A percentile compares a stretch with the other conserved stretches of the same genome.
phyloP scores from a whole-genome alignment of 2,888 invertebrate genomes.

The Chrysotoxum bicinctum region DNA sequence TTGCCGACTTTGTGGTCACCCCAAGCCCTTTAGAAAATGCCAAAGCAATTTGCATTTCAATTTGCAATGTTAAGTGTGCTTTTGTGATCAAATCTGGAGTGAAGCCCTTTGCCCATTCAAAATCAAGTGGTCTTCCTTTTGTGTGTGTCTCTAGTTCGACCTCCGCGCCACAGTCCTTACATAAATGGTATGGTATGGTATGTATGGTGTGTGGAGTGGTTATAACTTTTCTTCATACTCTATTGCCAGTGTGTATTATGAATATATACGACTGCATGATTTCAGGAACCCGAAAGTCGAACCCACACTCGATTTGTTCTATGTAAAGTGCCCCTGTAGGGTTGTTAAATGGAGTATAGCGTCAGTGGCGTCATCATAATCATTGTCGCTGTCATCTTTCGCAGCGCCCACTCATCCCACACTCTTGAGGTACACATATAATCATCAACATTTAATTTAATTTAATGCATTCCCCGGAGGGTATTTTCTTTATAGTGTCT shows the following conservation, averaged over 20 bases:
- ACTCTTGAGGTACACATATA: slow-evolving; percentile 54
- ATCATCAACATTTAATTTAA: slow-evolving; percentile 73
- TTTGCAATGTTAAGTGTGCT: slow-evolving; percentile 71
- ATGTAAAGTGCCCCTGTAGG: slow-evolving; percentile 57
- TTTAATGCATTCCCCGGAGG: slow-evolving; percentile 71
- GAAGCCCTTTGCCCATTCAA: slow-evolving; percentile 42
- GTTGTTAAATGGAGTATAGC: slow-evolving; percentile 68
- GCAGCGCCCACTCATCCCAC: slow-evolving; percentile 25
- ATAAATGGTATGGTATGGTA: no score
- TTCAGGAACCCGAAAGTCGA: slow-evolving; percentile 44
- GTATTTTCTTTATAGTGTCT: slow-evolving; percentile 41
- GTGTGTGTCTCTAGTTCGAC: background rate
- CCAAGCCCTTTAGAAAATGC: slow-evolving; percentile 45
- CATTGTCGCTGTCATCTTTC: slow-evolving; percentile 35
- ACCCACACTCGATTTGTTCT: slow-evolving; percentile 9
- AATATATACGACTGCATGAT: slow-evolving; percentile 24
- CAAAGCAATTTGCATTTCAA: slow-evolving; percentile 72
- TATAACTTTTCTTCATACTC: slow-evolving; percentile 36
- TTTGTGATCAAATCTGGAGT: slow-evolving; percentile 65
- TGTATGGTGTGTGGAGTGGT: background rate
- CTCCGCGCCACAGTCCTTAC: no score
- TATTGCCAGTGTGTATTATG: background rate
- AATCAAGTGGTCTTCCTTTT: slow-evolving; percentile 36
- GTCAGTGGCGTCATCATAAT: slow-evolving; percentile 68
- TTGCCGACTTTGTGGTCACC: slow-evolving; percentile 27